These are phyloP conservation scores for Scalopus aquaticus DNA, from an alignment of 2,113 vertebrate genomes.

Conservation along the genomic window DNA sequence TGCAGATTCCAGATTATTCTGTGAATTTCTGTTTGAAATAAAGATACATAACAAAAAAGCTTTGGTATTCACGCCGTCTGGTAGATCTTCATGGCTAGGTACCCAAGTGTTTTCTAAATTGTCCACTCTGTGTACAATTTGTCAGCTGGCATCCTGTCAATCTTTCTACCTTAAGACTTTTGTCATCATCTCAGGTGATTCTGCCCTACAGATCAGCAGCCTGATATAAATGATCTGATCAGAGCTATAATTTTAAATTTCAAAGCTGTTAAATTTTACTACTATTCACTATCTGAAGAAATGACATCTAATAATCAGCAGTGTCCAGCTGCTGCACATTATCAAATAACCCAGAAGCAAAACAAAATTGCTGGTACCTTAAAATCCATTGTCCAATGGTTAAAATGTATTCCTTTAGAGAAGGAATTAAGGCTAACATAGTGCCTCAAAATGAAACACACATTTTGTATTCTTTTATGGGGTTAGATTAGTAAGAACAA, in stretches of 20 bases:
- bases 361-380: background rate
- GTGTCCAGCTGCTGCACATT: background rate
- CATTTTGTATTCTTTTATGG: background rate
- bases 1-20: background rate
- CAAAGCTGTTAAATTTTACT: background rate
- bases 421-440: background rate
- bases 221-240: background rate
- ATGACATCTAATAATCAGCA: background rate
- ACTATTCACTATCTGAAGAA: background rate
- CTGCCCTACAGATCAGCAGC: background rate
- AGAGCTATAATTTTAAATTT: background rate
- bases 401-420: background rate
- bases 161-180: background rate
- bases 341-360: background rate
- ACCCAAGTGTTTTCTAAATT: background rate
- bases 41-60: background rate
- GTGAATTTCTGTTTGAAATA: background rate
- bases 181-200: background rate
- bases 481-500: background rate
- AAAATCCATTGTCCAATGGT: background rate
- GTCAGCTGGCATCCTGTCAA: background rate
- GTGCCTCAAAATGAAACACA: background rate
- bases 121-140: background rate
- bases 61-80: background rate
- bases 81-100: background rate